phyloP scores from a whole-genome alignment of 2,797 vertebrate species.

The Chaenodraco wilsoni region DNA sequence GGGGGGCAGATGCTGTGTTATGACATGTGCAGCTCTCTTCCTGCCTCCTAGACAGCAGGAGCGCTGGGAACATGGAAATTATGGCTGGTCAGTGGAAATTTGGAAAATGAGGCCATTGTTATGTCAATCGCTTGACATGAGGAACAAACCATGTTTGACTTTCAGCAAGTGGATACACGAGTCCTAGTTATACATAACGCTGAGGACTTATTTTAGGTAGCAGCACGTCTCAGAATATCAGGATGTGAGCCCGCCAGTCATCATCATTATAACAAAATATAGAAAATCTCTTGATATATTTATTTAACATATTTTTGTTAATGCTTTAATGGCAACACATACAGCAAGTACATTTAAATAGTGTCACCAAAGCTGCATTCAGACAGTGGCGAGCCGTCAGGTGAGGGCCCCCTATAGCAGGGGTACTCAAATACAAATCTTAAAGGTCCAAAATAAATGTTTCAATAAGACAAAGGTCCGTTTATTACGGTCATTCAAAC shows the following conservation, averaged over 20 bases:
- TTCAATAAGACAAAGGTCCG: too few species aligned
- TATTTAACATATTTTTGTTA: background rate
- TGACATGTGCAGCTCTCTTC: conserved; percentile 73
- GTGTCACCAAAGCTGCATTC: too few species aligned
- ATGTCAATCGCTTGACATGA: conserved; percentile 57
- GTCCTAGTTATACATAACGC: conserved; percentile 14
- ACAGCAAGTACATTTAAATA: too few species aligned
- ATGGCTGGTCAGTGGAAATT: conserved; percentile 63
- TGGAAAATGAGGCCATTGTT: conserved; percentile 68
- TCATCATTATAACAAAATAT: background rate
- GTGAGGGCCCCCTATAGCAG: too few species aligned
- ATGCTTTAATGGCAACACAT: background rate
- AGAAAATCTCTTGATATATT: background rate
- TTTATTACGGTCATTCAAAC: too few species aligned
- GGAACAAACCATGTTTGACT: background rate
- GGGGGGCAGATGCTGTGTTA: conserved; percentile 54
- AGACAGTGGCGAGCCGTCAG: too few species aligned
- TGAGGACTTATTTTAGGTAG: conserved; percentile 5
- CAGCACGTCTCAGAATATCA: background rate
- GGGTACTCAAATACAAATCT: too few species aligned
- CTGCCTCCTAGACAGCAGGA: conserved; percentile 50
- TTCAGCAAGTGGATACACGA: background rate
- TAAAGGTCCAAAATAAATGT: too few species aligned
- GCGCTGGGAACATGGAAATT: conserved; percentile 64
- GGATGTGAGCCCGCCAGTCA: background rate